Percentiles rank a stretch among this genome's conserved stretches.
Conservation (phyloP, 2,888 invertebrate genomes). For the Flexamia atlantica region DNA sequence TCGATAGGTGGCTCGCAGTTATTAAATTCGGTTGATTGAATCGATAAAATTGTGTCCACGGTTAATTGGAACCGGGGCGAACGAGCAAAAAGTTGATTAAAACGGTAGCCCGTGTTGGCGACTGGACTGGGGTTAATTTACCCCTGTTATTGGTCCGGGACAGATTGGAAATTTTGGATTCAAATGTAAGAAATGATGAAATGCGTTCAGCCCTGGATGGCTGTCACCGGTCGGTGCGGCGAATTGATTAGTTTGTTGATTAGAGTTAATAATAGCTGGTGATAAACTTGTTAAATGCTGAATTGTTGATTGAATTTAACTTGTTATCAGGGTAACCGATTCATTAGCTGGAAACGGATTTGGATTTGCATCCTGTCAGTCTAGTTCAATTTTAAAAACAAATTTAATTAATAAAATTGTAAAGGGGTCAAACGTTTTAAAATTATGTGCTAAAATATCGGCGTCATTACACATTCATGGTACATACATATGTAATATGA, state of each 20-base stretch:
- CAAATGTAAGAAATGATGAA: constrained; percentile 47
- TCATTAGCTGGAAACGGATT: not conserved
- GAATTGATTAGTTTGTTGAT: constrained; percentile 37
- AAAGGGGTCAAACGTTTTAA: too few relatives aligned
- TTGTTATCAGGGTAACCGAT: not conserved
- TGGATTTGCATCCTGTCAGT: too few relatives aligned
- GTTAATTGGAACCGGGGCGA: constrained; percentile 36
- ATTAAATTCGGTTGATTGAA: constrained; percentile 55
- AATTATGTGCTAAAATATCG: too few relatives aligned
- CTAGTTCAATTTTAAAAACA: too few relatives aligned
- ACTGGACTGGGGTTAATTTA: constrained; percentile 41
- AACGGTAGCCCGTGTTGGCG: constrained; percentile 41
- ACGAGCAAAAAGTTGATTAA: constrained; percentile 58
- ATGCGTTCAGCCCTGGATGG: constrained; percentile 29
- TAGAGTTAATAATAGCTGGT: constrained; percentile 16
- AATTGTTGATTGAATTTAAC: not conserved
- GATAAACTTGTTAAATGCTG: constrained; percentile 17
- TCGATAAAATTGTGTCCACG: constrained; percentile 46
- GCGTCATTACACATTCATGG: too few relatives aligned
- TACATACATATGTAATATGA: too few relatives aligned
- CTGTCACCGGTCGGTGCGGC: not conserved
- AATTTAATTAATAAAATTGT: too few relatives aligned
- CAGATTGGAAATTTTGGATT: constrained; percentile 50
- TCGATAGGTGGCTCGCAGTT: constrained; percentile 17
- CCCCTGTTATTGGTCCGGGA: constrained; percentile 21